Base-by-base conservation (phyloP, 1,140 invertebrate species). In the Listronotus oregonensis region DNA sequence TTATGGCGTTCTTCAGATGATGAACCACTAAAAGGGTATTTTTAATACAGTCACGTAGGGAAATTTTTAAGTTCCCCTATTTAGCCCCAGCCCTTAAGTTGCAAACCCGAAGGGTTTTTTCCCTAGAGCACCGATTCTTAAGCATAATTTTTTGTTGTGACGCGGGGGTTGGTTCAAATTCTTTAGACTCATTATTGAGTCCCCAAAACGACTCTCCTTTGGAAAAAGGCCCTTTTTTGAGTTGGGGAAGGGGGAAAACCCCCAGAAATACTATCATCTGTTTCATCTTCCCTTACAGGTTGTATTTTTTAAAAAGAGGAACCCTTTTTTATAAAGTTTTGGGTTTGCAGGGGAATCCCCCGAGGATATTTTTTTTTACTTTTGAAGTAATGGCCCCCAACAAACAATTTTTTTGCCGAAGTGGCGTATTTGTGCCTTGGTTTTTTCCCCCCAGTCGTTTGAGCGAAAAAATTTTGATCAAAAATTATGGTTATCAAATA, bases 31-130 rank as follows among this genome's bases (percentile, higher is more conserved):
- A 15, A 50, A 39, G 58, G 49, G 8, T 60, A 34, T 50, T 17
- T 31, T 77, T 3, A 64, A 18, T 7, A 75, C 68, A 3, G 68
- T 75, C 12, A 77, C 76, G 6, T 79, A 72, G 66, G 77, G 78
- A n/a, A 1, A 68, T 67, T 37, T 18, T 62, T 8, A 60, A 55
- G 12, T 67, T 70, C 14, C 70, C 75, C 3, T 77, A 64, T 59
- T 49, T 72, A 18, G 74, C 77, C 0, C 71, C 69, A 47, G 61
- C 59, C n/a, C 44, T 78, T 1, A 72, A 44, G 31, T 78, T 9
- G 74, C 70, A 4, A n/a, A 61, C 9, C 47, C 42, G 39, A 72
- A 46, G 15, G 62, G 17, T 12, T 54, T 42, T 1, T 74, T 60
- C 62, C 68, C 69, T 1, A 8, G 37, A 14, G 72, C 66, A 1